Percentiles rank a stretch among this genome's conserved stretches.
Evolutionary conservation across 1,140 invertebrate genomes (phyloP).

Genomic region (Drosophila kikkawai): DNA sequence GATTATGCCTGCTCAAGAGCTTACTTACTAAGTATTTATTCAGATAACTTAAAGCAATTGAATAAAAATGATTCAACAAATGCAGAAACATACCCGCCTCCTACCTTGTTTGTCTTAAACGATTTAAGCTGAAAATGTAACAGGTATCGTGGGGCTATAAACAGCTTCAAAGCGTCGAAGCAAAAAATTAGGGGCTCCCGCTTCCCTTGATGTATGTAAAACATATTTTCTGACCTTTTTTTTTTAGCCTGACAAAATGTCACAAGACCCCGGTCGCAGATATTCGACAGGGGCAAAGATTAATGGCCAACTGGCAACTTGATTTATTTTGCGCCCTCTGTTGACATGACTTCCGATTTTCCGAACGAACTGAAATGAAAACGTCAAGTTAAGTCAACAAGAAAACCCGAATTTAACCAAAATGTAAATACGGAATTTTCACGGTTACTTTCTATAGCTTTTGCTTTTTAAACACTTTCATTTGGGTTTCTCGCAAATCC

Average conservation of each 20-base stretch:
- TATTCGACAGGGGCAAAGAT: slow-evolving; percentile 6
- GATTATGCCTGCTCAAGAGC: slow-evolving; percentile 71
- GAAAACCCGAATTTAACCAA: neutral
- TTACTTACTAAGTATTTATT: slow-evolving; percentile 79
- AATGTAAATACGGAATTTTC: neutral
- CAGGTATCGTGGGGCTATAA: slow-evolving; percentile 1
- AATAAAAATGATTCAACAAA: slow-evolving; percentile 82
- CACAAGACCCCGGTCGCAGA: neutral
- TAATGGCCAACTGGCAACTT: slow-evolving; percentile 7
- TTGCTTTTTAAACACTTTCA: slow-evolving; percentile 24
- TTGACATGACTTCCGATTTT: slow-evolving; percentile 9
- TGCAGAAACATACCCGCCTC: slow-evolving; percentile 26
- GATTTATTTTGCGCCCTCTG: slow-evolving; percentile 17
- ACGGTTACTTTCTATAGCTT: neutral
- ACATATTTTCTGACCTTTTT: slow-evolving; percentile 16
- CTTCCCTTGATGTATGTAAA: slow-evolving; percentile 5
- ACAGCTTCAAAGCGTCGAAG: slow-evolving; percentile 20
- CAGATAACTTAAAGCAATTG: slow-evolving; percentile 78
- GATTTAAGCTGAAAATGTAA: slow-evolving; percentile 4
- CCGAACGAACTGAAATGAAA: slow-evolving; percentile 1
- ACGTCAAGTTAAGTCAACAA: neutral
- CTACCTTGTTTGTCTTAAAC: neutral
- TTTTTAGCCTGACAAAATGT: neutral
- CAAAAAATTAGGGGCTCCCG: neutral
- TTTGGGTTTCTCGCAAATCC: slow-evolving; percentile 1